Evolutionary conservation across 2,797 vertebrate species (phyloP).

Genomic region (Pseudochaenichthys georgianus): DNA sequence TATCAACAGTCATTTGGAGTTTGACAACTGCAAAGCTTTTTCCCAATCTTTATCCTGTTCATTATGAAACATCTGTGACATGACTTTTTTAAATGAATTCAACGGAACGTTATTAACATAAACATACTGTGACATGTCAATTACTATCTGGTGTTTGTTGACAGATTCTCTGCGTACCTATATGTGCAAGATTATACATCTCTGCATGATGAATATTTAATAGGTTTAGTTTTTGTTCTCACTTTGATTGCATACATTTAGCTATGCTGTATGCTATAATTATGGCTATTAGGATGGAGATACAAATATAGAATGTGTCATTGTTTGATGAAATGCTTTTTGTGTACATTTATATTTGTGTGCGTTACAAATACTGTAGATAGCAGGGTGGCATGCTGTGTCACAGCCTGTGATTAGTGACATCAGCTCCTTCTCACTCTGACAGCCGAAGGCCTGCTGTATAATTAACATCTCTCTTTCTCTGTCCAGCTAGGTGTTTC

Average conservation of each 20-base stretch:
- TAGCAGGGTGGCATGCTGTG: constrained; percentile 72
- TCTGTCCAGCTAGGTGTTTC: constrained; percentile 32
- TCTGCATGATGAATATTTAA: constrained; percentile 7
- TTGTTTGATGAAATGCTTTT: constrained; percentile 3
- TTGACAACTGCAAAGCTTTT: too few relatives aligned
- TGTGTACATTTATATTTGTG: constrained; percentile 14
- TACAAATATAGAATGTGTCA: constrained; percentile 60
- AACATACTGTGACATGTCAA: not conserved
- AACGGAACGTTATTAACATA: not conserved
- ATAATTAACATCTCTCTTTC: constrained; percentile 66
- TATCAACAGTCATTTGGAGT: not conserved
- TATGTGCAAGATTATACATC: too few relatives aligned
- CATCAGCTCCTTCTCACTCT: constrained; percentile 61
- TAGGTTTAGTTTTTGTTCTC: not conserved
- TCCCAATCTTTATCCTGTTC: not conserved
- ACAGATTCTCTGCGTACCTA: not conserved
- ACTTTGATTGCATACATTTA: constrained; percentile 4
- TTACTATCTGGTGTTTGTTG: not conserved
- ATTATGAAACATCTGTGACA: not conserved
- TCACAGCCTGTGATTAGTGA: constrained; percentile 75
- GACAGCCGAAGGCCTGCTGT: constrained; percentile 54
- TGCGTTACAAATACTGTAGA: constrained; percentile 43
- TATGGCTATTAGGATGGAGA: constrained; percentile 49
- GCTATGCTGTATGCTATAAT: constrained; percentile 22
- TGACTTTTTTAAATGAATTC: not conserved